Percentiles rank a stretch among this genome's conserved stretches.
These are phyloP conservation scores for Drosophila stalkeri DNA, from an alignment of 2,888 invertebrate species.

Conservation along the genomic window DNA sequence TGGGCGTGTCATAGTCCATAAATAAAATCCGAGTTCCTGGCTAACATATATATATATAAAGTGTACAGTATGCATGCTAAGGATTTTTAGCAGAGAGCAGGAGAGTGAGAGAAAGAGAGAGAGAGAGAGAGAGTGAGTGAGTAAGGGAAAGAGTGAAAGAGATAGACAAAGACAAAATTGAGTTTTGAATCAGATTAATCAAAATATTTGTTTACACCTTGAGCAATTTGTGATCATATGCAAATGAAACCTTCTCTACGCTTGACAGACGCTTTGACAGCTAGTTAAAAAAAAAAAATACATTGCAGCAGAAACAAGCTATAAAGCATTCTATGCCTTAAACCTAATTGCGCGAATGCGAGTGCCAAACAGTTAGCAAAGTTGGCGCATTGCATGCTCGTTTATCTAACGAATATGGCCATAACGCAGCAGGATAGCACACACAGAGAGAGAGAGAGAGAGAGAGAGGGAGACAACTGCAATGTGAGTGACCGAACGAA, in stretches of 20 bases:
- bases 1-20: slow-evolving; percentile 33
- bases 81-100: neutral
- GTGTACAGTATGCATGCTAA: slow-evolving; percentile 1
- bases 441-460: neutral
- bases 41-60: neutral
- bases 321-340: slow-evolving; percentile 1
- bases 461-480: slow-evolving; percentile 15
- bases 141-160: neutral
- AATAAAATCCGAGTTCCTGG: slow-evolving; percentile 28
- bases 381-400: slow-evolving; percentile 57
- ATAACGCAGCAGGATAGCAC: slow-evolving; percentile 20
- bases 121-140: neutral
- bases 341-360: slow-evolving; percentile 26
- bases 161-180: neutral
- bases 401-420: slow-evolving; percentile 47
- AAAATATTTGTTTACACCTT: slow-evolving; percentile 1
- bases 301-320: neutral
- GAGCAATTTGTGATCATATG: neutral
- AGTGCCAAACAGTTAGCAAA: slow-evolving; percentile 37
- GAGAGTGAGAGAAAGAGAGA: neutral
- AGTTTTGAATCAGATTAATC: neutral
- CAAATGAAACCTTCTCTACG: neutral
- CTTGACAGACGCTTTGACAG: slow-evolving; percentile 9
- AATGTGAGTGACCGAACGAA: slow-evolving; percentile 43
- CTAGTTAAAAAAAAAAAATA: neutral